Percentiles rank a stretch among this genome's conserved stretches.
Conservation (phyloP, 2,113 vertebrate species). For the Alligator mississippiensis region DNA sequence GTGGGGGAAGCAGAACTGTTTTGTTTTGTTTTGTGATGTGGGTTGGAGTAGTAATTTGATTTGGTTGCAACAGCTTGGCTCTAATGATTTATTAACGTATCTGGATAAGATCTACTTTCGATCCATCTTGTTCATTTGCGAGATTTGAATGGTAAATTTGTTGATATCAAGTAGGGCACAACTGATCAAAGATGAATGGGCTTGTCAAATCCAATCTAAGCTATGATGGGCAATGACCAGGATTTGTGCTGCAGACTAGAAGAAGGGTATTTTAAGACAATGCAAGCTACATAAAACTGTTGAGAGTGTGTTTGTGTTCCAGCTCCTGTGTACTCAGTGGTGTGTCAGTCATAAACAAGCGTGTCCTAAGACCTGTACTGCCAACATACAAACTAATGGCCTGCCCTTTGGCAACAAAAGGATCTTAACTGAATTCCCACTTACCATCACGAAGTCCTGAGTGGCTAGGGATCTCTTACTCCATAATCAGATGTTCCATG, state of each 20-base stretch:
- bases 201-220: not conserved
- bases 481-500: not conserved
- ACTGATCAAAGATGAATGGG: not conserved
- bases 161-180: too few relatives aligned
- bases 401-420: not conserved
- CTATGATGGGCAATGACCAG: not conserved
- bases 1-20: not conserved
- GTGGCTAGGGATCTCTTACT: not conserved
- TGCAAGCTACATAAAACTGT: accelerated
- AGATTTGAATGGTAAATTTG: accelerated
- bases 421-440: not conserved
- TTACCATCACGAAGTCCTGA: not conserved
- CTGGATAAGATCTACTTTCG: not conserved
- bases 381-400: not conserved
- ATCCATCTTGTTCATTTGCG: not conserved
- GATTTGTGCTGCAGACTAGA: not conserved
- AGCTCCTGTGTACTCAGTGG: not conserved
- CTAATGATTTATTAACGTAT: not conserved
- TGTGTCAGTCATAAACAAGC: not conserved
- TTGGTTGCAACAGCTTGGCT: not conserved
- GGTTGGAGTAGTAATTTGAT: not conserved
- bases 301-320: not conserved
- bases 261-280: not conserved
- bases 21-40: not conserved
- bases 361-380: not conserved